phyloP scores from a whole-genome alignment of 2,113 vertebrate genomes.

The Lates calcarifer region DNA sequence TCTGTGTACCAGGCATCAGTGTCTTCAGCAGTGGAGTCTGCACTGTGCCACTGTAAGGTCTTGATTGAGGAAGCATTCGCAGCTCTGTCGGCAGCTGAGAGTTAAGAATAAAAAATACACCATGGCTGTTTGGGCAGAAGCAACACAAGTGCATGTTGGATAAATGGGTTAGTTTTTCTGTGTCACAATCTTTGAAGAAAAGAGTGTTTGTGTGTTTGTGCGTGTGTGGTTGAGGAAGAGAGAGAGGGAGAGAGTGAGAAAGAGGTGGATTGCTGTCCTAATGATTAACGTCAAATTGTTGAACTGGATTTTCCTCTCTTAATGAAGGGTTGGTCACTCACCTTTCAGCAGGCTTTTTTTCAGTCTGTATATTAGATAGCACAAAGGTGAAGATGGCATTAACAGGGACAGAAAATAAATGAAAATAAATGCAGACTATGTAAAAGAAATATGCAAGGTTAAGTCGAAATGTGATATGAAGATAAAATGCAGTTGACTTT shows the following conservation, averaged over 20 bases:
- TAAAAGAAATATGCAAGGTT: too few relatives aligned
- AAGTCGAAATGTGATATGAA: too few relatives aligned
- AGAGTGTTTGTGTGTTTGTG: constrained; percentile 5
- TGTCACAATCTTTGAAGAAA: constrained; percentile 23
- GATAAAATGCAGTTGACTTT: background rate
- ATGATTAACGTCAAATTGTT: constrained; percentile 4
- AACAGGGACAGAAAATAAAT: background rate
- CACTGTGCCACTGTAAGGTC: constrained; percentile 46
- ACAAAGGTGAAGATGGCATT: background rate
- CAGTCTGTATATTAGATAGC: background rate
- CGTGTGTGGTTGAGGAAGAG: background rate
- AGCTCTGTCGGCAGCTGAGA: constrained; percentile 66
- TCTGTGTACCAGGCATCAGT: constrained; percentile 63
- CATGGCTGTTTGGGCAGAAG: constrained; percentile 57
- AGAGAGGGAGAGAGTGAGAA: background rate
- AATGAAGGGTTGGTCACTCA: constrained; percentile 1
- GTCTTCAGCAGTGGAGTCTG: constrained; percentile 65
- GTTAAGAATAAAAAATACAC: constrained; percentile 60
- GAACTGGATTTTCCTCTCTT: background rate
- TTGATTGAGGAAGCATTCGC: constrained; percentile 76
- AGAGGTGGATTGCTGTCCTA: background rate
- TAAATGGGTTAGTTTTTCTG: constrained; percentile 55
- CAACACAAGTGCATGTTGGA: constrained; percentile 39
- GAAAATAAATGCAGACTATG: background rate
- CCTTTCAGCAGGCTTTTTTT: background rate